These are phyloP conservation scores for Odocoileus hemionus DNA, from an alignment of 2,113 vertebrate genomes.

Conservation along the genomic window DNA sequence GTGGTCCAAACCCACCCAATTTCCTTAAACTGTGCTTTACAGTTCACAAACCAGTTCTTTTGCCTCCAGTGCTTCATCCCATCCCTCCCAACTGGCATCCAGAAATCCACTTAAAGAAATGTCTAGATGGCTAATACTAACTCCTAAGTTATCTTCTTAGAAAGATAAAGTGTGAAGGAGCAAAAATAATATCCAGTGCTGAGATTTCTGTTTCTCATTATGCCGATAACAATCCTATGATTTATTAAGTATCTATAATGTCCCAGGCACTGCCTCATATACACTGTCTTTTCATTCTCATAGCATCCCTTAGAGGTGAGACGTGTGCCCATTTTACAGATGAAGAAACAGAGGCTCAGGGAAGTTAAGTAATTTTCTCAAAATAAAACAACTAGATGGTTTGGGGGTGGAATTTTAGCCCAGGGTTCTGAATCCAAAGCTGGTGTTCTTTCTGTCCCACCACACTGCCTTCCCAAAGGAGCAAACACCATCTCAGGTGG, in stretches of 20 bases:
- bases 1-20: neutral
- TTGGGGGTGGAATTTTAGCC: neutral
- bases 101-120: conserved; percentile 6
- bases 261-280: neutral
- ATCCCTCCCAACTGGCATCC: neutral
- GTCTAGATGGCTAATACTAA: neutral
- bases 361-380: neutral
- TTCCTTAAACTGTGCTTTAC: neutral
- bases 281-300: neutral
- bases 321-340: neutral
- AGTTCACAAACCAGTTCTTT: neutral
- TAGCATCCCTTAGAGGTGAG: neutral
- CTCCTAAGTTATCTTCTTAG: neutral
- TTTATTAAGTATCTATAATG: neutral
- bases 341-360: neutral
- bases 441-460: rapidly evolving
- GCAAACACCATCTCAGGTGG: rapidly evolving
- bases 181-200: neutral
- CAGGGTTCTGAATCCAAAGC: neutral
- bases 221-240: neutral
- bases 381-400: neutral
- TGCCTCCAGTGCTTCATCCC: neutral
- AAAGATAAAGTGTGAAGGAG: neutral
- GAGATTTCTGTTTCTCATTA: neutral
- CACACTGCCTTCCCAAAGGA: neutral